A percentile compares a stretch with the other conserved stretches of the same genome.
These are phyloP conservation scores for Centropyge bicolor DNA, from an alignment of 2,797 vertebrate genomes.

Conservation along the genomic window DNA sequence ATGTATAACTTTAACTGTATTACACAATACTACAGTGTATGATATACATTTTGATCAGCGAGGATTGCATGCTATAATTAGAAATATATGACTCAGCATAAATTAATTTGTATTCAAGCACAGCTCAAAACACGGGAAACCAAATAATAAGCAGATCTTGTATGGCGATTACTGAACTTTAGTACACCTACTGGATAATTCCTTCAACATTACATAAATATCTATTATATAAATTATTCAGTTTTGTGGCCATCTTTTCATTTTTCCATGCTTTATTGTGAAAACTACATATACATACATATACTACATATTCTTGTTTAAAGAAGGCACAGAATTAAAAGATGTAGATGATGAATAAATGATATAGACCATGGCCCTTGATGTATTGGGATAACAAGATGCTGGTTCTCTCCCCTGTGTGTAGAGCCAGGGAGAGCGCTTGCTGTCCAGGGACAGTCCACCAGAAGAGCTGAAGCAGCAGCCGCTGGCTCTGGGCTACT, in stretches of 20 bases:
- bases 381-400: slow-evolving; percentile 35
- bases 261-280: neutral
- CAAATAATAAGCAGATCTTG: neutral
- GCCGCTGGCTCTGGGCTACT: slow-evolving; percentile 96
- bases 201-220: neutral
- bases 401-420: slow-evolving; percentile 20
- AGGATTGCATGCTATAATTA: neutral
- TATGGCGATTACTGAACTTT: neutral
- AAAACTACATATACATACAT: neutral
- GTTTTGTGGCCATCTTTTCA: neutral
- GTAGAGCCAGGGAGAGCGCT: slow-evolving; percentile 94
- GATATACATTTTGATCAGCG: neutral
- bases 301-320: slow-evolving; percentile 5
- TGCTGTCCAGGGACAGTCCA: slow-evolving; percentile 94
- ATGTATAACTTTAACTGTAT: neutral
- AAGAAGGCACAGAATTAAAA: neutral
- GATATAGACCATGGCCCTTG: neutral
- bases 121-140: neutral
- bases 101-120: neutral
- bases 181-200: neutral
- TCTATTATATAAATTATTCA: neutral
- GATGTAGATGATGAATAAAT: slow-evolving; percentile 19
- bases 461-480: slow-evolving; percentile 98
- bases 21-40: neutral
- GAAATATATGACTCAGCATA: neutral